Percentiles rank a stretch among this genome's conserved stretches.
phyloP scores from a whole-genome alignment of 1,140 invertebrate species.

The Drosophila bifasciata region DNA sequence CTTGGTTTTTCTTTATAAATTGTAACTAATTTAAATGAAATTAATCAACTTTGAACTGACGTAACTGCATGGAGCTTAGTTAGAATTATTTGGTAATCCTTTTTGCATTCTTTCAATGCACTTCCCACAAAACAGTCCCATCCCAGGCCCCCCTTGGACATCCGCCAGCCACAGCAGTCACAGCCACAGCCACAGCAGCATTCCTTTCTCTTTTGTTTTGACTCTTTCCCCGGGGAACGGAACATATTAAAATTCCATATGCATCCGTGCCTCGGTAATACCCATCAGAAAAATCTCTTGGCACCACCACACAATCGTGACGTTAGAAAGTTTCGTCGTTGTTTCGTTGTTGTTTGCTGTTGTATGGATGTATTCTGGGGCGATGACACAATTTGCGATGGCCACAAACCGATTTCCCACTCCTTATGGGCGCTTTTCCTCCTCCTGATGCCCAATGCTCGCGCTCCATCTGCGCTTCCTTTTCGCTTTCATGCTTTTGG shows the following conservation, averaged over 20 bases:
- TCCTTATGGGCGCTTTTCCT: constrained; percentile 43
- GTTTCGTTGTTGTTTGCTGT: neutral
- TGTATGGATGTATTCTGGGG: constrained; percentile 39
- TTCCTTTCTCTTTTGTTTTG: constrained; percentile 50
- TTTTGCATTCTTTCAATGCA: no score
- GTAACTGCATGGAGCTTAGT: no score
- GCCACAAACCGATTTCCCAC: constrained; percentile 19
- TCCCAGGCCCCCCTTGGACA: no score
- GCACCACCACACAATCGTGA: constrained; percentile 33
- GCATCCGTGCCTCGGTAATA: constrained; percentile 45
- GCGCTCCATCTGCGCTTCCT: constrained; percentile 23
- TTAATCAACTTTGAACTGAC: no score
- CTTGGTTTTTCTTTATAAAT: no score
- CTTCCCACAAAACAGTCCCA: no score
- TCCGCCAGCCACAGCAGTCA: no score
- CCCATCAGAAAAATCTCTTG: neutral
- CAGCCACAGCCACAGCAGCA: constrained; percentile 1
- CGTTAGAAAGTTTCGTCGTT: constrained; percentile 44
- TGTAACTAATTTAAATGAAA: no score
- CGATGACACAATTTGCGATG: constrained; percentile 49
- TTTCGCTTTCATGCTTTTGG: constrained; percentile 47
- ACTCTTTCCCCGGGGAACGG: constrained; percentile 10
- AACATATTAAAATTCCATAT: constrained; percentile 55
- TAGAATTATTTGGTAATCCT: no score
- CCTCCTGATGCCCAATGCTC: constrained; percentile 15